These are phyloP conservation scores for Mormyrops boulengeri DNA, from an alignment of 2,797 vertebrate species.

Conservation along the genomic window DNA sequence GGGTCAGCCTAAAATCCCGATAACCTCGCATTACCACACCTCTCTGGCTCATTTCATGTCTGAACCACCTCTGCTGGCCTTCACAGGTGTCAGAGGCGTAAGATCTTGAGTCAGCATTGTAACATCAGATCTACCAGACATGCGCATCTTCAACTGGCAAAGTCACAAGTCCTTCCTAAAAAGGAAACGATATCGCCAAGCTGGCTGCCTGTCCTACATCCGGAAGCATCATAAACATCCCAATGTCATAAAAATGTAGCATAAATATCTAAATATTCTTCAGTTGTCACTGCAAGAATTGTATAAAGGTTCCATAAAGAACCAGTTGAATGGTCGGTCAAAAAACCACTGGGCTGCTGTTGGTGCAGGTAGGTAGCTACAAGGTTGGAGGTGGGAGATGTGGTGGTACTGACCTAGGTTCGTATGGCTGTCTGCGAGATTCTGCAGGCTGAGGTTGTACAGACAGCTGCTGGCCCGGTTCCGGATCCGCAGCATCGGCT, in stretches of 20 bases:
- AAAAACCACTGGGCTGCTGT: neutral
- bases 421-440: conserved; percentile 42
- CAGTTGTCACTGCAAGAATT: neutral
- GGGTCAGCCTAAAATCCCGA: neutral
- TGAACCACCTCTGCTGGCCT: neutral
- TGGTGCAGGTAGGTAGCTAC: neutral
- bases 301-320: neutral
- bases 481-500: conserved; percentile 58
- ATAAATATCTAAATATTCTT: neutral
- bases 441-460: conserved; percentile 57
- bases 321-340: neutral
- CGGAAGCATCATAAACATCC: neutral
- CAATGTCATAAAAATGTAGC: neutral
- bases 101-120: neutral
- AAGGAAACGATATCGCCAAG: neutral
- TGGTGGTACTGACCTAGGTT: conserved; percentile 39
- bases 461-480: conserved; percentile 60
- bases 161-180: neutral
- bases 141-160: neutral
- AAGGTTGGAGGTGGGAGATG: neutral
- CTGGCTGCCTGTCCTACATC: neutral
- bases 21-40: neutral
- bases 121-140: neutral
- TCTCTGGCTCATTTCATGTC: neutral
- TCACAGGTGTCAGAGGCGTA: neutral